These are phyloP conservation scores for Pelobates fuscus DNA, from an alignment of 2,113 vertebrate species.

Conservation along the genomic window DNA sequence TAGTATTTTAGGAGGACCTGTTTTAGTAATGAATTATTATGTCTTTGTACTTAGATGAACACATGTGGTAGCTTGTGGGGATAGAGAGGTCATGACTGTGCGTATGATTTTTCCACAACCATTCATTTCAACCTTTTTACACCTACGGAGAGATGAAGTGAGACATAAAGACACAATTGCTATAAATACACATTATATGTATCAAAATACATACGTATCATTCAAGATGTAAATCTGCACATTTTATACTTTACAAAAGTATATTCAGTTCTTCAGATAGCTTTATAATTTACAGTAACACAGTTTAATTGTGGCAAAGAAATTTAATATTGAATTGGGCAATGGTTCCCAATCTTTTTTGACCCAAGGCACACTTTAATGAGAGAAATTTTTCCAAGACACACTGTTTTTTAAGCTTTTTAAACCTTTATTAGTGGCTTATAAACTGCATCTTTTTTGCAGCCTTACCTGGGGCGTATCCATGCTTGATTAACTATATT, in stretches of 20 bases:
- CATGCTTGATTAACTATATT: too few species aligned
- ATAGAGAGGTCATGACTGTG: slow-evolving; percentile 52
- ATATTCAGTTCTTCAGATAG: not conserved
- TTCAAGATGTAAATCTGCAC: not conserved
- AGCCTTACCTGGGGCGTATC: too few species aligned
- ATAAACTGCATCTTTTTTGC: too few species aligned
- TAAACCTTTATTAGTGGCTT: too few species aligned
- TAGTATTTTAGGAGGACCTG: slow-evolving; percentile 72
- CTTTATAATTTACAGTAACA: too few species aligned
- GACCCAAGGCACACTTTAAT: too few species aligned
- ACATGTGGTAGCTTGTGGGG: slow-evolving; percentile 62
- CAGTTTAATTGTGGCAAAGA: too few species aligned
- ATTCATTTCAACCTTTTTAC: slow-evolving; percentile 19
- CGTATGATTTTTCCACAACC: slow-evolving; percentile 39
- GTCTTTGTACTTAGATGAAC: slow-evolving; percentile 72
- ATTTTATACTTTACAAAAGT: not conserved
- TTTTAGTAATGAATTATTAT: slow-evolving; percentile 83
- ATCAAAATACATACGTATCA: not conserved
- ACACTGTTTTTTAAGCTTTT: too few species aligned
- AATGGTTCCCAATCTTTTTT: too few species aligned
- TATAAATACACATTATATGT: slow-evolving; percentile 1
- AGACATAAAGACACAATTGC: slow-evolving; percentile 13
- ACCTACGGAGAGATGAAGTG: slow-evolving; percentile 41
- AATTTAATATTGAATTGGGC: too few species aligned
- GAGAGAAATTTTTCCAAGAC: too few species aligned